Percentiles rank a stretch among this genome's conserved stretches.
phyloP scores from a whole-genome alignment of 2,113 vertebrate genomes.

The Leptobrachium leishanense region DNA sequence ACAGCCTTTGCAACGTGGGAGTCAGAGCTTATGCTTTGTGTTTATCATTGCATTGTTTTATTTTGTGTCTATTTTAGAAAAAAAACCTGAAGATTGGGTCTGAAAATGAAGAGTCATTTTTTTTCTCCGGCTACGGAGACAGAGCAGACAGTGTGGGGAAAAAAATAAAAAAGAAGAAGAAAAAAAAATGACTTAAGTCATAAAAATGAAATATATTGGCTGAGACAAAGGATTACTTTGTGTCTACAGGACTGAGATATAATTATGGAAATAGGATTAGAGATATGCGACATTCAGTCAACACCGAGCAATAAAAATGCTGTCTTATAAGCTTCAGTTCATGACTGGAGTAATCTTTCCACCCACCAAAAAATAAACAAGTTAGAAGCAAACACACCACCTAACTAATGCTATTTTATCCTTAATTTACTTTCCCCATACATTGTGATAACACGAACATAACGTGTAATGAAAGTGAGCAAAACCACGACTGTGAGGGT shows the following conservation, averaged over 20 bases:
- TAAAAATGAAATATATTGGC: constrained; percentile 45
- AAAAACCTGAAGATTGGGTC: background rate
- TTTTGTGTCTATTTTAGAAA: background rate
- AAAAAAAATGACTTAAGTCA: constrained; percentile 40
- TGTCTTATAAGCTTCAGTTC: constrained; percentile 33
- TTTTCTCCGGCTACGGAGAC: background rate
- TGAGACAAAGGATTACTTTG: constrained; percentile 44
- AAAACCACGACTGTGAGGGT: too few species aligned
- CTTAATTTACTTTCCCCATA: too few species aligned
- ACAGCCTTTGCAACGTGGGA: too few species aligned
- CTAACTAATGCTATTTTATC: too few species aligned
- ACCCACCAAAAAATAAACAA: background rate
- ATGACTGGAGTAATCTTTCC: constrained; percentile 20
- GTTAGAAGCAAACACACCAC: too few species aligned
- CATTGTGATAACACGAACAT: too few species aligned
- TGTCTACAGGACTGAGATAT: constrained; percentile 45
- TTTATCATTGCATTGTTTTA: background rate
- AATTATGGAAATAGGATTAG: constrained; percentile 50
- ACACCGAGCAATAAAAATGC: constrained; percentile 43
- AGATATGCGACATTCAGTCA: constrained; percentile 37
- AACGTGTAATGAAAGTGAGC: too few species aligned
- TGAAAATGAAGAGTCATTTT: constrained; percentile 1
- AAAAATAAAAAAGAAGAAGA: constrained; percentile 8
- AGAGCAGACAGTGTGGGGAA: constrained; percentile 3
- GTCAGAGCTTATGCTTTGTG: background rate